phyloP scores from a whole-genome alignment of 2,797 vertebrate species.

The Tympanoctomys barrerae region DNA sequence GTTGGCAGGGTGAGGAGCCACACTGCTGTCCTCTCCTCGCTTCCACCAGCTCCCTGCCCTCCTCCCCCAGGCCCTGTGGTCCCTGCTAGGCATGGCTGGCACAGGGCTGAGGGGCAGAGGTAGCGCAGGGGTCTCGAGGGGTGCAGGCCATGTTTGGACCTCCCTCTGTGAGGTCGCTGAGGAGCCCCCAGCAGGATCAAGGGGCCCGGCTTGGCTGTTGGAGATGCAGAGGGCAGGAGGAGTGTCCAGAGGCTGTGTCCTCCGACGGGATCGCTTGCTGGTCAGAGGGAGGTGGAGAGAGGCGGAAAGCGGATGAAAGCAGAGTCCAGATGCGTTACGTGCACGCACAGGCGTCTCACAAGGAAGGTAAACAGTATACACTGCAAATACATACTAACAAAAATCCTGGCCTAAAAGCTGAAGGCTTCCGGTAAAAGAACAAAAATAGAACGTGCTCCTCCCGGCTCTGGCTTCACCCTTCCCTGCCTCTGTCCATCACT shows the following conservation, averaged over 20 bases:
- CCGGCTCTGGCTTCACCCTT: neutral
- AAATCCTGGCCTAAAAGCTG: constrained; percentile 10
- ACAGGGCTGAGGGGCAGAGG: neutral
- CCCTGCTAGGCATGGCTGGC: neutral
- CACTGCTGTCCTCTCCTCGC: neutral
- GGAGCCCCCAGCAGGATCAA: neutral
- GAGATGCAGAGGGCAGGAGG: neutral
- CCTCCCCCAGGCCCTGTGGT: neutral
- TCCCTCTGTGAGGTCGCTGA: neutral
- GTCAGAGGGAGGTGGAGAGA: neutral
- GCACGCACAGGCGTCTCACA: neutral
- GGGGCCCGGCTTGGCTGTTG: neutral
- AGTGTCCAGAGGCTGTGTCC: neutral
- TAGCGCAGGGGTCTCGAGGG: neutral
- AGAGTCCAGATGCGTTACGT: neutral
- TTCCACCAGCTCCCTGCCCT: neutral
- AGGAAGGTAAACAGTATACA: neutral
- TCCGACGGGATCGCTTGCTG: neutral
- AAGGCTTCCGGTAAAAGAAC: neutral
- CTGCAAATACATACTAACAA: neutral
- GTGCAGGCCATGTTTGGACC: neutral
- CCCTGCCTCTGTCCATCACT: neutral
- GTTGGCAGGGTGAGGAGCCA: neutral
- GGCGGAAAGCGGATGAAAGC: neutral
- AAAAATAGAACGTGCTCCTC: neutral